These are phyloP conservation scores for Dipodomys spectabilis DNA, from an alignment of 2,113 vertebrate genomes.

Conservation along the genomic window DNA sequence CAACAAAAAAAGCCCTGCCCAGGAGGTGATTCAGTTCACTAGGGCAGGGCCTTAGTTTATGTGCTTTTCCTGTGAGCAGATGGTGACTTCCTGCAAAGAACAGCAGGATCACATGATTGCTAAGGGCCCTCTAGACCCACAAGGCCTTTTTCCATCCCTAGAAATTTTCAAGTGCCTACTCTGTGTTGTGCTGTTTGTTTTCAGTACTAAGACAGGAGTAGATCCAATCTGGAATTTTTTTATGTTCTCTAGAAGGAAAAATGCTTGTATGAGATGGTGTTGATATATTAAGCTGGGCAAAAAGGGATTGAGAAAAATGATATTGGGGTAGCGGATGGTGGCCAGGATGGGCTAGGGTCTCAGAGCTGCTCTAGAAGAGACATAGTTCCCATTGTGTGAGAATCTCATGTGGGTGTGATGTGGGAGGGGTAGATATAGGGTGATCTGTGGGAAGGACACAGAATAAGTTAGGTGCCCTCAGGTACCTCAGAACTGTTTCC, in stretches of 20 bases:
- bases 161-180: background rate
- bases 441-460: background rate
- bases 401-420: background rate
- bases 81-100: background rate
- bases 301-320: background rate
- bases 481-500: background rate
- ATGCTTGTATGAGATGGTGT: background rate
- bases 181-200: background rate
- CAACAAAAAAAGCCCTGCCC: background rate
- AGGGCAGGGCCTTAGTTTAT: background rate
- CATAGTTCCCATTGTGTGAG: background rate
- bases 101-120: background rate
- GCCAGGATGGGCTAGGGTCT: background rate
- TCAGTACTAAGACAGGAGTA: background rate
- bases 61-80: background rate
- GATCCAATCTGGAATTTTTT: background rate
- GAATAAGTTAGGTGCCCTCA: background rate
- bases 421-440: rapidly evolving
- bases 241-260: background rate
- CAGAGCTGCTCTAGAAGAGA: background rate
- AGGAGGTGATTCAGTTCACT: background rate
- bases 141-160: background rate
- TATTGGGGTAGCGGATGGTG: background rate
- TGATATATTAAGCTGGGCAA: background rate
- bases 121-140: background rate